Conservation (phyloP, 2,113 vertebrate species). For the Limanda limanda region DNA sequence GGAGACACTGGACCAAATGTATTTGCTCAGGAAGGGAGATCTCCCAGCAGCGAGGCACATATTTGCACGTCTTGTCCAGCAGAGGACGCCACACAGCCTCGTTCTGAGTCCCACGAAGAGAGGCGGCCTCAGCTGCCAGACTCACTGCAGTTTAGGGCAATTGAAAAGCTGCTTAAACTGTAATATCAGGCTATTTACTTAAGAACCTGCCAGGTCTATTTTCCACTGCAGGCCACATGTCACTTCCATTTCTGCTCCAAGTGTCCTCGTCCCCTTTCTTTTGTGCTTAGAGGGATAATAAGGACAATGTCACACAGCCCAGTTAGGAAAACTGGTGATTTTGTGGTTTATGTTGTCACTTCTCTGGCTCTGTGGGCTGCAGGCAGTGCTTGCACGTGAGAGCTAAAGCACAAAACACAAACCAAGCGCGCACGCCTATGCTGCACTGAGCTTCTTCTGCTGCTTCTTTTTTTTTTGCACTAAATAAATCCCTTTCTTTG, state of each 20-base stretch:
- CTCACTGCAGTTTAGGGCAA: conserved; percentile 31
- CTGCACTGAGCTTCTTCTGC: conserved; percentile 9
- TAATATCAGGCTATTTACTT: conserved; percentile 45
- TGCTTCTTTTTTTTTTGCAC: conserved; percentile 22
- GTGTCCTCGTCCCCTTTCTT: conserved; percentile 12
- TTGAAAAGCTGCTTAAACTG: conserved; percentile 37
- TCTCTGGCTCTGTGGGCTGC: conserved; percentile 18
- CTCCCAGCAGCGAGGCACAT: not conserved
- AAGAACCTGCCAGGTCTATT: not conserved
- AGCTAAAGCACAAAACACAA: conserved; percentile 42
- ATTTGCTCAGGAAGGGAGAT: not conserved
- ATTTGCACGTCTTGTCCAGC: conserved; percentile 38
- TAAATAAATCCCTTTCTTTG: conserved; percentile 74
- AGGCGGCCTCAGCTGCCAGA: conserved; percentile 5
- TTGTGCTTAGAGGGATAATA: conserved; percentile 38
- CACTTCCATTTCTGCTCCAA: conserved; percentile 18
- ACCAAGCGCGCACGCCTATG: conserved; percentile 23
- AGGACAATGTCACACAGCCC: conserved; percentile 23
- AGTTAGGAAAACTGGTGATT: conserved; percentile 57
- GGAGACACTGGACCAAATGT: not conserved
- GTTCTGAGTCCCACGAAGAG: conserved; percentile 6
- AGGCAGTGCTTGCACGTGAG: conserved; percentile 22
- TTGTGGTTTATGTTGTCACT: conserved; percentile 57
- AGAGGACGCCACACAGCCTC: conserved; percentile 73
- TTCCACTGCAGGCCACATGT: conserved; percentile 26